Percentiles rank a stretch among this genome's conserved stretches.
Conservation (phyloP, 2,888 invertebrate species). For the Hyposoter didymator region DNA sequence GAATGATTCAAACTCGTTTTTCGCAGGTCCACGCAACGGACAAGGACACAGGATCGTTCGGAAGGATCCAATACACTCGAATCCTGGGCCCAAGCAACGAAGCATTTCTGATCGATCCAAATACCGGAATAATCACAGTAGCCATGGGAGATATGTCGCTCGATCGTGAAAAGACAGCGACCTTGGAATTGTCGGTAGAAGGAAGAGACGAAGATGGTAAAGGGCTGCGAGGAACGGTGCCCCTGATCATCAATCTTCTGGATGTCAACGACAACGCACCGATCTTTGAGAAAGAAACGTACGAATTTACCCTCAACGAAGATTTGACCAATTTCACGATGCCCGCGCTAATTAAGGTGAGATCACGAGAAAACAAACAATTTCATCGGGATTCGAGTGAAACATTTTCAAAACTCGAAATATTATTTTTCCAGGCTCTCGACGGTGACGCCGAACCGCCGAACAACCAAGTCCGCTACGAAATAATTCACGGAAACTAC, state of each 20-base stretch:
- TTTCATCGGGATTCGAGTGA: too few species aligned
- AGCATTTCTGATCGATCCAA: slow-evolving; percentile 91
- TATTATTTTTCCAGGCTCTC: slow-evolving; percentile 85
- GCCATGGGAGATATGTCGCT: slow-evolving; percentile 89
- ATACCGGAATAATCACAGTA: slow-evolving; percentile 92
- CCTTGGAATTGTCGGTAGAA: slow-evolving; percentile 92
- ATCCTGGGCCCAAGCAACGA: slow-evolving; percentile 92
- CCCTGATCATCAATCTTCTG: slow-evolving; percentile 90
- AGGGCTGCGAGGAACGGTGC: slow-evolving; percentile 91
- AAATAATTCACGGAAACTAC: slow-evolving; percentile 91
- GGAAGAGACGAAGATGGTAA: slow-evolving; percentile 94
- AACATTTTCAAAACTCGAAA: neutral
- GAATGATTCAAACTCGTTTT: slow-evolving; percentile 48
- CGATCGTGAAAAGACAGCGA: slow-evolving; percentile 93
- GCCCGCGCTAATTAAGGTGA: slow-evolving; percentile 89
- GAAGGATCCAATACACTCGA: slow-evolving; percentile 91
- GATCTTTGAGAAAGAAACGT: slow-evolving; percentile 91
- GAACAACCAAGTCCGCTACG: slow-evolving; percentile 94
- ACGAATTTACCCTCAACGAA: slow-evolving; percentile 92
- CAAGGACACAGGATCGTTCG: slow-evolving; percentile 91
- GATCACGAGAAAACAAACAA: neutral
- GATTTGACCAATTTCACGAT: slow-evolving; percentile 91
- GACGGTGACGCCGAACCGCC: slow-evolving; percentile 94
- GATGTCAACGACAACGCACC: slow-evolving; percentile 95
- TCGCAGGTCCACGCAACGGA: slow-evolving; percentile 92